Evolutionary conservation across 2,888 invertebrate genomes (phyloP).

Genomic region (Mantis religiosa): DNA sequence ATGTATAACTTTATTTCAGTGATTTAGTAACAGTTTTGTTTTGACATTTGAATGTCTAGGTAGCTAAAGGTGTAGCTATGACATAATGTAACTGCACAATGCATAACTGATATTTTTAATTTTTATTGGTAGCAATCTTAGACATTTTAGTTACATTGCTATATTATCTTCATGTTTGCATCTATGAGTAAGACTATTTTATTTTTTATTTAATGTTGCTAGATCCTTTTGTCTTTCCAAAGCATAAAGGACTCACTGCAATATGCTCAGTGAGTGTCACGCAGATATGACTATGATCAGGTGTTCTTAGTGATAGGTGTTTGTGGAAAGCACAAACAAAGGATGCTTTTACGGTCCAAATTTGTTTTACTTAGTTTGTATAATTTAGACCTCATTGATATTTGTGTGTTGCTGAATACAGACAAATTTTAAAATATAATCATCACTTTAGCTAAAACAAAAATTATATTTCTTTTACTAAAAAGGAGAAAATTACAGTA

Average conservation of each 20-base stretch:
- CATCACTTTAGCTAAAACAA: not conserved
- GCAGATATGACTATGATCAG: not conserved
- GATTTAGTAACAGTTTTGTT: slow-evolving; percentile 1
- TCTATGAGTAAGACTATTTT: slow-evolving; percentile 2
- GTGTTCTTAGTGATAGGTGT: not conserved
- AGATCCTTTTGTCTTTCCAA: not conserved
- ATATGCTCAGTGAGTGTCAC: not conserved
- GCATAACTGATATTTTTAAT: slow-evolving; percentile 16
- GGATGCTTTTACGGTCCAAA: not conserved
- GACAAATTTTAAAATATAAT: not conserved
- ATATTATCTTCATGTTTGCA: slow-evolving; percentile 11
- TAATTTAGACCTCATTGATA: not conserved
- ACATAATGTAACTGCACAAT: slow-evolving; percentile 7
- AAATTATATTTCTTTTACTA: not conserved
- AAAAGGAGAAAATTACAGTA: not conserved
- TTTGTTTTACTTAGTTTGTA: not conserved
- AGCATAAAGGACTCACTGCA: not conserved
- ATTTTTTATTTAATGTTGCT: slow-evolving; percentile 9
- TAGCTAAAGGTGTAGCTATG: slow-evolving; percentile 26
- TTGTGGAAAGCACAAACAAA: not conserved
- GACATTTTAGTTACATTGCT: slow-evolving; percentile 10
- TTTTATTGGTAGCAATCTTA: slow-evolving; percentile 13
- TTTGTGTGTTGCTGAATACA: not conserved
- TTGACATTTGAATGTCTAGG: slow-evolving; percentile 20
- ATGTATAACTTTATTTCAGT: slow-evolving; percentile 9